A percentile compares a stretch with the other conserved stretches of the same genome.
phyloP scores from a whole-genome alignment of 2,113 vertebrate species.

The Pseudopodoces humilis region DNA sequence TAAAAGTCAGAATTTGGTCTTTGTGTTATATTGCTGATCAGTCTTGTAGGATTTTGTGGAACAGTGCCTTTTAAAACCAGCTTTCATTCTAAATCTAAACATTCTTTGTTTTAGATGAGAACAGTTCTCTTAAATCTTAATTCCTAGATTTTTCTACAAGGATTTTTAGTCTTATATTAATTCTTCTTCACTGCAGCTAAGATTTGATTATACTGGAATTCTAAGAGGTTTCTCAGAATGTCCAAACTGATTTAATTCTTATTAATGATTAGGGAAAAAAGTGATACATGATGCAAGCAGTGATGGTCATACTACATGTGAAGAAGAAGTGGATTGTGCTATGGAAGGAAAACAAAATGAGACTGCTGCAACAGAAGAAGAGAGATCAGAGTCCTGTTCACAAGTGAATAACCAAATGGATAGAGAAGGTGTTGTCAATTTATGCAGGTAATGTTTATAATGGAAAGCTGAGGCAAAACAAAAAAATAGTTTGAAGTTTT shows the following conservation, averaged over 20 bases:
- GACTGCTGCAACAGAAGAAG: neutral
- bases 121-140: neutral
- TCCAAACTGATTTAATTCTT: neutral
- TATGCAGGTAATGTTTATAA: slow-evolving; percentile 62
- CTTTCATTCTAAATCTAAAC: neutral
- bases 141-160: neutral
- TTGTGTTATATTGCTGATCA: neutral
- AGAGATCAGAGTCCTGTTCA: neutral
- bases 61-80: neutral
- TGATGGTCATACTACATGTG: neutral
- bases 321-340: neutral
- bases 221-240: neutral
- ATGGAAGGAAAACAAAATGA: neutral
- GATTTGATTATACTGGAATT: neutral
- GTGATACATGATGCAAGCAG: neutral
- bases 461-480: neutral
- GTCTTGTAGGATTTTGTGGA: neutral
- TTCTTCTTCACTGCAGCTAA: neutral
- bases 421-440: neutral
- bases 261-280: slow-evolving; percentile 52
- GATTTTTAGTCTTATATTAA: neutral
- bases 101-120: neutral
- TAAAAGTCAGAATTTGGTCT: neutral
- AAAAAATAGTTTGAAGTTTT: neutral
- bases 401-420: neutral